phyloP scores from a whole-genome alignment of 92 coral and sea anemone genomes.

The Palythoa grandis region DNA sequence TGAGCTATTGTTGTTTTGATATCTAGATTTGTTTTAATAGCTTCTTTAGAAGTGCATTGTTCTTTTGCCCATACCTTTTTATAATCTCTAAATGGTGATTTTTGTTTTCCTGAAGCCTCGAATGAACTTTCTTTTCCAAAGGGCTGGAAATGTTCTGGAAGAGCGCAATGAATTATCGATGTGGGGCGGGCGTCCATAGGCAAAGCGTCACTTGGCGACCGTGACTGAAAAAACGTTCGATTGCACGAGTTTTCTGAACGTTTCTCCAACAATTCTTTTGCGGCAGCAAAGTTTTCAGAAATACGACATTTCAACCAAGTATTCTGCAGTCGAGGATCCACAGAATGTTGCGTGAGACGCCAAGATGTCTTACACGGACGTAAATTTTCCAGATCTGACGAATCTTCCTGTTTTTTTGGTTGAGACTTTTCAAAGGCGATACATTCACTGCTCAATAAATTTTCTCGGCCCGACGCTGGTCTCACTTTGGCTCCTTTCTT shows the following conservation, averaged over 20 bases:
- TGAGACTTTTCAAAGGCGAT: not conserved
- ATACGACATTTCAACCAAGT: not conserved
- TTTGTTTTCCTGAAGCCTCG: not conserved
- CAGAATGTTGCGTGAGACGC: not conserved
- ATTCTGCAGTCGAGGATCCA: not conserved
- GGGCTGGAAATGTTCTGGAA: not conserved
- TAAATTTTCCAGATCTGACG: not conserved
- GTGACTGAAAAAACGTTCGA: not conserved
- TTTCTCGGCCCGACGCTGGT: not conserved
- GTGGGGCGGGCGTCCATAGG: not conserved
- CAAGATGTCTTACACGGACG: not conserved
- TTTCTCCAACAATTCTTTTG: not conserved
- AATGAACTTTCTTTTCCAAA: not conserved
- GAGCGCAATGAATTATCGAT: not conserved
- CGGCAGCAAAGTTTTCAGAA: not conserved
- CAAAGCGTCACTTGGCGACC: not conserved
- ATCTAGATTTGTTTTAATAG: not conserved
- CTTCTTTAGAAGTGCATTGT: not conserved
- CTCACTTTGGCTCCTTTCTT: constrained; percentile 2
- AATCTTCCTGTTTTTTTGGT: not conserved
- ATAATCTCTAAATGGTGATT: not conserved
- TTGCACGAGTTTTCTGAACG: not conserved
- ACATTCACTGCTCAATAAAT: not conserved
- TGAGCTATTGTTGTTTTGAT: not conserved
- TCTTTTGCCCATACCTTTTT: not conserved